Evolutionary conservation across 2,797 vertebrate genomes (phyloP).

Genomic region (Paedocypris micromegethes): DNA sequence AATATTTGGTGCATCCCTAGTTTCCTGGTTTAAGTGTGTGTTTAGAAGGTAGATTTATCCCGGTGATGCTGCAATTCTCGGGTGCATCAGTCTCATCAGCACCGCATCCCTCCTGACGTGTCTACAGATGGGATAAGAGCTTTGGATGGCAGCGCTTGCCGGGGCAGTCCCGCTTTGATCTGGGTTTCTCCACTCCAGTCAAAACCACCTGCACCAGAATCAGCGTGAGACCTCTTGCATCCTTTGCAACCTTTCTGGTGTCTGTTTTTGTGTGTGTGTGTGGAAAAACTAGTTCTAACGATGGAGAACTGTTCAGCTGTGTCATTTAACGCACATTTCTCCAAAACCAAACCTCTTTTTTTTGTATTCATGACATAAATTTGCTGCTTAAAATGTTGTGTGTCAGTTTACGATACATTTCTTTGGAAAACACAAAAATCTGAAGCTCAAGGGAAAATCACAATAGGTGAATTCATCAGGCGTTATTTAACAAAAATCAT

Average conservation of each 20-base stretch:
- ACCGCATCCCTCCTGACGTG: slow-evolving; percentile 14
- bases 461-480: no score
- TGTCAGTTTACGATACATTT: no score
- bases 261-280: slow-evolving; percentile 12
- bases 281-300: slow-evolving; percentile 12
- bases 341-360: background rate
- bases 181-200: slow-evolving; percentile 24
- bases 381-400: no score
- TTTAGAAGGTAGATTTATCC: slow-evolving; percentile 13
- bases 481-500: no score
- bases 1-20: no score
- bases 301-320: background rate
- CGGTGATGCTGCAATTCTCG: slow-evolving; percentile 7
- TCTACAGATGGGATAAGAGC: slow-evolving; percentile 28
- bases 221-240: slow-evolving; percentile 15
- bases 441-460: no score
- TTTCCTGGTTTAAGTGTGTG: slow-evolving; percentile 8
- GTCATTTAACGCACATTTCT: slow-evolving; percentile 11
- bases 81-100: background rate
- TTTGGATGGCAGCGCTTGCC: slow-evolving; percentile 10
- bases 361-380: no score
- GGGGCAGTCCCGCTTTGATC: slow-evolving; percentile 27
- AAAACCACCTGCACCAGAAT: slow-evolving; percentile 10
- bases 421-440: no score
- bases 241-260: slow-evolving; percentile 11